Evolutionary conservation across 92 coral and sea anemone genomes (phyloP).

Genomic region (Epizoanthus illoricatus): DNA sequence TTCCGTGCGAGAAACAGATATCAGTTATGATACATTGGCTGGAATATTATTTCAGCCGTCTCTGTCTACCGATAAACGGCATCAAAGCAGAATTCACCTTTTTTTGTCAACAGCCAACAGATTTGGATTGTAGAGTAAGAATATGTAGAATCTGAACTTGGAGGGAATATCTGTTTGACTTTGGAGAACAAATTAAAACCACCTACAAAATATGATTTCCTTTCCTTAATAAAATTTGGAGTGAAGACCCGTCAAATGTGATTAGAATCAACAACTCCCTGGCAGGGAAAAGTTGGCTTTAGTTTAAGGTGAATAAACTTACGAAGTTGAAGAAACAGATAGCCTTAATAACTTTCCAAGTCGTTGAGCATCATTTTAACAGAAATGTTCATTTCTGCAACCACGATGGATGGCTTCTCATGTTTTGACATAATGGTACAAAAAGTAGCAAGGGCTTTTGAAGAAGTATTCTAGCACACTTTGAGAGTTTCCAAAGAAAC

Average conservation of each 20-base stretch:
- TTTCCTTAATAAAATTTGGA: not conserved
- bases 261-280: slow-evolving; percentile 13
- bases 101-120: too few relatives aligned
- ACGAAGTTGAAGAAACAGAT: not conserved
- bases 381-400: not conserved
- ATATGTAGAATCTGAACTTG: not conserved
- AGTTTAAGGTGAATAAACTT: not conserved
- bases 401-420: not conserved
- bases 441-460: too few relatives aligned
- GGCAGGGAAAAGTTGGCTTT: not conserved
- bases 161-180: not conserved
- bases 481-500: not conserved
- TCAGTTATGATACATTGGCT: not conserved
- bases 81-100: not conserved
- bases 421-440: not conserved
- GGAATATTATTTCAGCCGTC: not conserved
- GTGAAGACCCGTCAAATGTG: not conserved
- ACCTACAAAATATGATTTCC: not conserved
- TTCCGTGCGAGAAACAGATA: not conserved
- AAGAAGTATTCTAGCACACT: too few relatives aligned
- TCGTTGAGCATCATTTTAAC: not conserved
- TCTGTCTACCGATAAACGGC: not conserved
- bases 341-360: not conserved
- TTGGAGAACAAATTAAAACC: slow-evolving; percentile 8
- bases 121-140: too few relatives aligned